A percentile compares a stretch with the other conserved stretches of the same genome.
Conservation (phyloP, 2,797 vertebrate genomes). For the Borostomias antarcticus region DNA sequence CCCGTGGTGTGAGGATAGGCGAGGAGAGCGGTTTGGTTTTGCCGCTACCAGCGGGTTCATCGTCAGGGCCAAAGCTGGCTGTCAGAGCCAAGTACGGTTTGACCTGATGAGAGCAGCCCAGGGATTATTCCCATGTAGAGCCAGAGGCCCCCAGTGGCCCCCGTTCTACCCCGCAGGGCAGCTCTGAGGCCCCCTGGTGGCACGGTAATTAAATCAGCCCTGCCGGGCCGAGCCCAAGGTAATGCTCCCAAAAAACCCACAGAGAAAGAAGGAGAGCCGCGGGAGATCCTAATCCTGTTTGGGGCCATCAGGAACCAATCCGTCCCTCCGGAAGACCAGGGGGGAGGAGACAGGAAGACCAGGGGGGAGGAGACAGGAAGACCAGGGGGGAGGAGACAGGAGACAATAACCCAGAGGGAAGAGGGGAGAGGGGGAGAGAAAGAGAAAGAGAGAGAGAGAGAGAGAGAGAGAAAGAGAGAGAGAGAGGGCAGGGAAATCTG, state of each 20-base stretch:
- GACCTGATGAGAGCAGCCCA: slow-evolving; percentile 50
- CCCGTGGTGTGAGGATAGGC: neutral
- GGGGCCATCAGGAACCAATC: slow-evolving; percentile 69
- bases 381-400: slow-evolving; percentile 17
- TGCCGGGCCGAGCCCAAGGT: slow-evolving; percentile 72
- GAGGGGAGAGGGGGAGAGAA: slow-evolving; percentile 22
- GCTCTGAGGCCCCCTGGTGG: slow-evolving; percentile 76
- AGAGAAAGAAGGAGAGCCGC: slow-evolving; percentile 70
- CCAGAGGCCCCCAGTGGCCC: slow-evolving; percentile 43
- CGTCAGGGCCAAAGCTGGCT: slow-evolving; percentile 42
- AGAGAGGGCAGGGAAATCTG: slow-evolving; percentile 33
- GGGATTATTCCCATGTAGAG: slow-evolving; percentile 70
- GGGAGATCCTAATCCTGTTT: slow-evolving; percentile 82
- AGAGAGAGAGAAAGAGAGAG: neutral
- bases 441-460: slow-evolving; percentile 5
- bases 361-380: slow-evolving; percentile 26
- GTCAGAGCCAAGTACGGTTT: slow-evolving; percentile 34
- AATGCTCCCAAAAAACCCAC: slow-evolving; percentile 73
- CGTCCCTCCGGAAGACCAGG: slow-evolving; percentile 68
- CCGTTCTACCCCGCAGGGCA: slow-evolving; percentile 58
- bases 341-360: slow-evolving; percentile 45
- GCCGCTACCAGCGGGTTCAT: neutral
- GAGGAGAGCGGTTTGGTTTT: neutral
- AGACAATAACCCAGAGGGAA: slow-evolving; percentile 68
- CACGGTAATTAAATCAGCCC: slow-evolving; percentile 80